These are phyloP conservation scores for Scaeva pyrastri DNA, from an alignment of 2,888 invertebrate genomes.

Conservation along the genomic window DNA sequence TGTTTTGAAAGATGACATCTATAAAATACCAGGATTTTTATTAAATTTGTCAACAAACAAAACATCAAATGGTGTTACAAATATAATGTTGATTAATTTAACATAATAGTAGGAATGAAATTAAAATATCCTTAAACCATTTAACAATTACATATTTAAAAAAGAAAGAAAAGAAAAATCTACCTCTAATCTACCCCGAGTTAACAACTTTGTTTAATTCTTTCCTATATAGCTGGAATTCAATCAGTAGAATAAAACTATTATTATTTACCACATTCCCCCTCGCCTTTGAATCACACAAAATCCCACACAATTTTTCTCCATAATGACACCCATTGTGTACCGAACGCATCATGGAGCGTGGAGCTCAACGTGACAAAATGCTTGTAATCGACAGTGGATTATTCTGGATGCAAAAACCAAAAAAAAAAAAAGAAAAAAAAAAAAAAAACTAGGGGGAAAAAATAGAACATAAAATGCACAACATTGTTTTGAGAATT, in stretches of 20 bases:
- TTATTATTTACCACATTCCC: neutral
- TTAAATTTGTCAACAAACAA: too few species aligned
- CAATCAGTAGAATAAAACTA: neutral
- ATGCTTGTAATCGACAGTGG: slow-evolving; percentile 4
- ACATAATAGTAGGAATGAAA: too few species aligned
- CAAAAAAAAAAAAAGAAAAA: neutral
- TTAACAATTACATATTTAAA: too few species aligned
- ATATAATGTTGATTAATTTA: too few species aligned
- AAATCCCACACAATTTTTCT: neutral
- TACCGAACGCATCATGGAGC: neutral
- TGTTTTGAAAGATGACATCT: too few species aligned
- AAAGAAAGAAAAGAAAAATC: neutral
- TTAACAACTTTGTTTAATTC: neutral
- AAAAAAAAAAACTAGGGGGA: neutral
- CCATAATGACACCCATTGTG: slow-evolving; percentile 19
- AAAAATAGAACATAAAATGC: neutral
- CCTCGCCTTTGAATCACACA: neutral
- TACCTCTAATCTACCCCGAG: neutral
- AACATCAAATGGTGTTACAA: too few species aligned
- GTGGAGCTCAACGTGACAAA: neutral
- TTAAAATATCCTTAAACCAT: too few species aligned
- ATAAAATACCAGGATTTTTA: too few species aligned
- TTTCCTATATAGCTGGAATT: neutral
- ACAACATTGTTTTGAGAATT: slow-evolving; percentile 21
- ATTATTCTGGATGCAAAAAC: neutral